Percentiles rank a stretch among this genome's conserved stretches.
phyloP scores from a whole-genome alignment of 2,797 vertebrate species.

The Psittacula echo region DNA sequence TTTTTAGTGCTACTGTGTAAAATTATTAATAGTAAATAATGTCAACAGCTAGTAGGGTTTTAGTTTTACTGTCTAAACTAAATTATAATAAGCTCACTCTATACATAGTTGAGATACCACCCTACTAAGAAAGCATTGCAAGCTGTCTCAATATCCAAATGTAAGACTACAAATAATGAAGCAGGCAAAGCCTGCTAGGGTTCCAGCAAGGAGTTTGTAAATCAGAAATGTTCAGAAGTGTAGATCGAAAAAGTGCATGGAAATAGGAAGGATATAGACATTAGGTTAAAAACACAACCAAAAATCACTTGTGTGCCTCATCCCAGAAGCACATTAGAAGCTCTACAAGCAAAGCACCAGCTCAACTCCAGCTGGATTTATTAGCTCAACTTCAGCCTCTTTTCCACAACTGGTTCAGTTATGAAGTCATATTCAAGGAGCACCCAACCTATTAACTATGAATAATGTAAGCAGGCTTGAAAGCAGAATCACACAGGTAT shows the following conservation, averaged over 20 bases:
- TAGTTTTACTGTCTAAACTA: background rate
- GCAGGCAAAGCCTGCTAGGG: background rate
- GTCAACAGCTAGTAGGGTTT: slow-evolving; percentile 52
- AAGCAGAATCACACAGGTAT: background rate
- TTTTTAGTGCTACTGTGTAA: background rate
- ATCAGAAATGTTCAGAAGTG: background rate
- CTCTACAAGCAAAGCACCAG: background rate
- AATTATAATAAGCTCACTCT: background rate
- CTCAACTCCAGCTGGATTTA: background rate
- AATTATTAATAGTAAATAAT: background rate
- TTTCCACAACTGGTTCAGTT: background rate
- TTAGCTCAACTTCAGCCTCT: background rate
- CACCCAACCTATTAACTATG: background rate
- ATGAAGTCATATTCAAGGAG: background rate
- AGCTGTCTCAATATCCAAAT: background rate
- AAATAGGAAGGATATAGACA: background rate
- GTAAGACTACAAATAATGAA: background rate
- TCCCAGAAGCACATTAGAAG: background rate
- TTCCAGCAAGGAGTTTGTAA: background rate
- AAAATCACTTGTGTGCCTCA: background rate
- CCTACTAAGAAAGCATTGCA: background rate
- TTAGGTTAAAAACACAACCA: background rate
- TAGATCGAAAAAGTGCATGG: background rate
- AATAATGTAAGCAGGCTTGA: background rate
- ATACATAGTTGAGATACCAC: background rate